Percentiles rank a stretch among this genome's conserved stretches.
Evolutionary conservation across 1,140 invertebrate genomes (phyloP).

Genomic region (Papilio dardanus): DNA sequence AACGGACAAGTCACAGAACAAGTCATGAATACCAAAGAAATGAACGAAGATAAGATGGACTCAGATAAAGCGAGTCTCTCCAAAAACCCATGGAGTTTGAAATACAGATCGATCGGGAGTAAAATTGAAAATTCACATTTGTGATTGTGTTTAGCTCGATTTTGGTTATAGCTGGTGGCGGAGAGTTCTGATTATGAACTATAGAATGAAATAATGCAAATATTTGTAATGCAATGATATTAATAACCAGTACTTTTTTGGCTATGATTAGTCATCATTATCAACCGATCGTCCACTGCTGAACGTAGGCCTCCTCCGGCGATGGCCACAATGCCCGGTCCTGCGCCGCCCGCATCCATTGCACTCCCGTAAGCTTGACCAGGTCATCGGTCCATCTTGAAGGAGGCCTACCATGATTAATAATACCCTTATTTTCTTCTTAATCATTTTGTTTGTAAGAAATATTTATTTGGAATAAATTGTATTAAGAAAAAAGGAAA

Average conservation of each 20-base stretch:
- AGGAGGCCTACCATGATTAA: too few species aligned
- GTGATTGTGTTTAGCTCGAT: background rate
- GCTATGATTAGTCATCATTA: background rate
- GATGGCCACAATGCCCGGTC: too few species aligned
- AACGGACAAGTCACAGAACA: constrained; percentile 9
- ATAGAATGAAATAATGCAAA: background rate
- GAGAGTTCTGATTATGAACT: background rate
- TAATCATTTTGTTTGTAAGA: too few species aligned
- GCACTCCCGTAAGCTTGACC: too few species aligned
- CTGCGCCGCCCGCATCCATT: too few species aligned
- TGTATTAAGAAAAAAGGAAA: too few species aligned
- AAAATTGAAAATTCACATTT: constrained; percentile 58
- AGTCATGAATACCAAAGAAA: constrained; percentile 17
- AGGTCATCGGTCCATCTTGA: too few species aligned
- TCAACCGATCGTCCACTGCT: too few species aligned
- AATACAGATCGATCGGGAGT: constrained; percentile 55
- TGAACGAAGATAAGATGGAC: background rate
- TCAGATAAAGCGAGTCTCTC: constrained; percentile 36
- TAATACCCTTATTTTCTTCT: too few species aligned
- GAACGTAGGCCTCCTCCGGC: too few species aligned
- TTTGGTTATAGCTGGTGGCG: background rate
- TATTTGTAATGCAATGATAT: background rate
- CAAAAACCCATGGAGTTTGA: constrained; percentile 55
- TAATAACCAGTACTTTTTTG: background rate
- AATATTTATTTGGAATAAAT: too few species aligned